Conservation (phyloP, 2,113 vertebrate species). For the Lampris megalopsis region DNA sequence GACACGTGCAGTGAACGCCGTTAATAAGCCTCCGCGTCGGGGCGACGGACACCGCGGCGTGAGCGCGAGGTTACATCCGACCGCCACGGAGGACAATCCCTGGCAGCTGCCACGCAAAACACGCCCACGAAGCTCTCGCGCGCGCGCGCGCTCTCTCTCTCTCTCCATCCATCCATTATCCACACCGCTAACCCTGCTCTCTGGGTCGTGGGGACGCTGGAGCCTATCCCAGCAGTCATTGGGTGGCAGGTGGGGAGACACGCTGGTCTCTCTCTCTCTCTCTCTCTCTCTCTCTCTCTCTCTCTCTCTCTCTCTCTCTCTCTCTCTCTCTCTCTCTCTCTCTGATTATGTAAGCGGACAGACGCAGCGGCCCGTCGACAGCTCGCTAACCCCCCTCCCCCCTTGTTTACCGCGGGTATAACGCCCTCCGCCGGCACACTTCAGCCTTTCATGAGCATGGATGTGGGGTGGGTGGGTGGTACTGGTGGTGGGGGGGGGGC, state of each 20-base stretch:
- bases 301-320: background rate
- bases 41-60: too few relatives aligned
- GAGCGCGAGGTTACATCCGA: too few relatives aligned
- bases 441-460: background rate
- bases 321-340: conserved; percentile 7
- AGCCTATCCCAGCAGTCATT: too few relatives aligned
- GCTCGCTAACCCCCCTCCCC: background rate
- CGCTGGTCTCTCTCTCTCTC: background rate
- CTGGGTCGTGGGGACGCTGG: too few relatives aligned
- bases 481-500: background rate
- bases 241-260: too few relatives aligned
- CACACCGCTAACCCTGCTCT: too few relatives aligned
- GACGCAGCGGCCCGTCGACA: too few relatives aligned
- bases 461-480: background rate
- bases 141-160: too few relatives aligned
- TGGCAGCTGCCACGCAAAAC: background rate
- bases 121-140: too few relatives aligned
- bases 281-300: background rate
- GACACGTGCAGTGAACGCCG: background rate
- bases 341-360: conserved; percentile 31
- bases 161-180: too few relatives aligned
- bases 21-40: background rate
- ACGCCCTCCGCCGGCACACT: conserved; percentile 28
- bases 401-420: conserved; percentile 21
- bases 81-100: background rate